Percentiles rank a stretch among this genome's conserved stretches.
Evolutionary conservation across 2,113 vertebrate species (phyloP).

Genomic region (Ptilorrhoa leucosticta): DNA sequence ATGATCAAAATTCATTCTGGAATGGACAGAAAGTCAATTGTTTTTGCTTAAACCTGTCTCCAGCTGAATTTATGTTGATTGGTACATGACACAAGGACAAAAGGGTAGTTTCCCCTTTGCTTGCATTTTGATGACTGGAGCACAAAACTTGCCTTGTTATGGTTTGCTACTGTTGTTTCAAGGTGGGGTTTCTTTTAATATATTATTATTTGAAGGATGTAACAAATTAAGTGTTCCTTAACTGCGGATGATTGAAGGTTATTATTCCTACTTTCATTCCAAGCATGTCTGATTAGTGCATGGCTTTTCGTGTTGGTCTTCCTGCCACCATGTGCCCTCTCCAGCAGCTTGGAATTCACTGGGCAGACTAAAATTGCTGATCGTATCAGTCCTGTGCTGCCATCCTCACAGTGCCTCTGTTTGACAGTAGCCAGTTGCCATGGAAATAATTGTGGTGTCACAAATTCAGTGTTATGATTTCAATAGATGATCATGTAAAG

Average conservation of each 20-base stretch:
- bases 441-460: constrained; percentile 65
- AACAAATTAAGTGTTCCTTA: constrained; percentile 14
- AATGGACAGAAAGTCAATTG: constrained; percentile 11
- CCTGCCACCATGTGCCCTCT: neutral
- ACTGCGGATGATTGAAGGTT: neutral
- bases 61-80: neutral
- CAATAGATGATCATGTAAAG: constrained; percentile 28
- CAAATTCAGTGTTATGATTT: constrained; percentile 44
- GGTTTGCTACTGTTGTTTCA: neutral
- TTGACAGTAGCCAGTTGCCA: constrained; percentile 60
- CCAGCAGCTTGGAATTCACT: constrained; percentile 8
- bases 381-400: neutral
- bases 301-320: neutral
- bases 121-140: neutral
- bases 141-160: neutral
- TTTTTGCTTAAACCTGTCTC: neutral
- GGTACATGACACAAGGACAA: neutral
- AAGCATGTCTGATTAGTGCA: constrained; percentile 6
- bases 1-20: neutral
- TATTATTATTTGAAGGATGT: neutral
- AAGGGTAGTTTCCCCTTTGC: neutral
- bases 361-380: constrained; percentile 56
- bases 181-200: neutral
- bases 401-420: neutral
- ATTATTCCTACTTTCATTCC: neutral